A percentile compares a stretch with the other conserved stretches of the same genome.
Evolutionary conservation across 2,113 vertebrate species (phyloP).

Genomic region (Chamaea fasciata): DNA sequence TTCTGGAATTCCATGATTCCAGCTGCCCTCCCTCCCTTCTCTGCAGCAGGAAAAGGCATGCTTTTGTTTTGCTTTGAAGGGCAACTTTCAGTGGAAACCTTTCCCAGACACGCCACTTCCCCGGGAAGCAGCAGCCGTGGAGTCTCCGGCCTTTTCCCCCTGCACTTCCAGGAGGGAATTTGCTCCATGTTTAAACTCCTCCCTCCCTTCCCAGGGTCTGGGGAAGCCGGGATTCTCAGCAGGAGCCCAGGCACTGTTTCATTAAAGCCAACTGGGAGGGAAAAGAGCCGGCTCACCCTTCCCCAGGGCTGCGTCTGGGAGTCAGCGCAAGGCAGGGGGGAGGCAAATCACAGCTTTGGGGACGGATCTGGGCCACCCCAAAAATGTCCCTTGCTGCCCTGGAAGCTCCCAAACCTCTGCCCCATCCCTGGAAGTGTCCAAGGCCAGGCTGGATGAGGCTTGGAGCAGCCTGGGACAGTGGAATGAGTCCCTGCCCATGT

Average conservation of each 20-base stretch:
- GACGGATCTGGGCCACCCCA: background rate
- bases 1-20: background rate
- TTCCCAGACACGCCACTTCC: background rate
- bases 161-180: background rate
- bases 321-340: fast-evolving
- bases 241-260: background rate
- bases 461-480: background rate
- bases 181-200: fast-evolving
- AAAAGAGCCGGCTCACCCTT: fast-evolving
- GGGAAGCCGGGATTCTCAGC: fast-evolving
- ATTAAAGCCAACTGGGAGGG: background rate
- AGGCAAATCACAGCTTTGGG: background rate
- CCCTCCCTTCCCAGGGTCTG: background rate
- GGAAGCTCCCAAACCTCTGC: background rate
- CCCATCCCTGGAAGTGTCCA: background rate
- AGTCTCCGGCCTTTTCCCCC: background rate
- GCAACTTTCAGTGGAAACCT: background rate
- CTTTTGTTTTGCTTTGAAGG: background rate
- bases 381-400: background rate
- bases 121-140: background rate
- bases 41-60: background rate
- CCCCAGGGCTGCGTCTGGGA: background rate
- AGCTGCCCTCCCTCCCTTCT: background rate
- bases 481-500: fast-evolving
- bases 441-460: fast-evolving